Evolutionary conservation across 2,113 vertebrate genomes (phyloP), one percentile per base, ranked within the genome.

Genomic region (Lipotes vexillifer): DNA sequence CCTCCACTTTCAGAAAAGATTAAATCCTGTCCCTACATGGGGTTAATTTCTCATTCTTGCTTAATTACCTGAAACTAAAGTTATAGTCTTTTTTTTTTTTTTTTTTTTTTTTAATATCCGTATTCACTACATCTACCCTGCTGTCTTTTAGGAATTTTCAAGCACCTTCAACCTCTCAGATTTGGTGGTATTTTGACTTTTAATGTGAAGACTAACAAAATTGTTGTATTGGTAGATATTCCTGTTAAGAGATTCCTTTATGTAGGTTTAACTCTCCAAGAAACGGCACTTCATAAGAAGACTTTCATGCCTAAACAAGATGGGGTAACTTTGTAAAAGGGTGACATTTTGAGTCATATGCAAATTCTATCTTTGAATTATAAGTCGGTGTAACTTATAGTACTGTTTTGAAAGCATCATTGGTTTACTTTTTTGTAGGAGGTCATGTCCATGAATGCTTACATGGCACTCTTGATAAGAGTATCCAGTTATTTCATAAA

Each of bases 1-100:
- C 44, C 21, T 96, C 71, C 57, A 59, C 15, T 75, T 94, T 78
- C 57, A 96, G 77, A 88, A 84, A 95, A n/a, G 46, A 65, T 65
- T 55, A 71, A 87, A 44, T n/a, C 25, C 66, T 75, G 6, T 29
- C 29, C 17, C 18, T 90, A 12, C 44, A 8, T 29, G 52, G 6
- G 2, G 23, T 44, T 72, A 71, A 59, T 57, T 77, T 93, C 17
- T 90, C 11, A 80, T 77, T 91, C 96, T 85, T 93, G 36, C 27
- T 75, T 75, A 55, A 68, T 88, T 78, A 86, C 23, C 46, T 65
- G 10, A 93, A 82, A 59, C 14, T 57, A 88, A 90, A 75, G 3
- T 72, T 74, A 44, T 57, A 41, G 2, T 59, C 10, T 90, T 68
- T 55, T 14, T 15, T 31, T 5, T 14, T 15, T 31, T 11, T 90